Evolutionary conservation across 2,113 vertebrate species (phyloP).

Genomic region (Brachyhypopomus gauderio): DNA sequence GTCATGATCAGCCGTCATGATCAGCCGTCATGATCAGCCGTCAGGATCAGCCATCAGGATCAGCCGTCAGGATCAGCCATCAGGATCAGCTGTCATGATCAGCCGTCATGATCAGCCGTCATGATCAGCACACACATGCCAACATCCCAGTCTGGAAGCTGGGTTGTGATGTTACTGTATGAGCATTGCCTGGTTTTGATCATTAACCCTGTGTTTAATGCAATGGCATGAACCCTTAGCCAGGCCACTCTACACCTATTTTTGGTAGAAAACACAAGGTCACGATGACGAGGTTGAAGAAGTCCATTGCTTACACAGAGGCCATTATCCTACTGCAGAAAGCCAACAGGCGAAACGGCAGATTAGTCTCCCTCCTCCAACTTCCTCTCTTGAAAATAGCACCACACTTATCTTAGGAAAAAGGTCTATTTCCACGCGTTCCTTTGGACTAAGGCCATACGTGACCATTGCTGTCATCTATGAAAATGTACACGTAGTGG

Average conservation of each 20-base stretch:
- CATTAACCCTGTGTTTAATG: too few species aligned
- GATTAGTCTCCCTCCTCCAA: constrained; percentile 45
- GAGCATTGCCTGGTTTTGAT: too few species aligned
- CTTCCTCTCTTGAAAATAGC: constrained; percentile 47
- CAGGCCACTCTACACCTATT: constrained; percentile 29
- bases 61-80: too few species aligned
- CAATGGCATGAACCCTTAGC: background rate
- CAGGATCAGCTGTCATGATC: too few species aligned
- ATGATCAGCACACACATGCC: too few species aligned
- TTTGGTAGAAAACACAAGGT: constrained; percentile 38
- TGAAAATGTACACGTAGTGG: background rate
- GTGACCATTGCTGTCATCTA: background rate
- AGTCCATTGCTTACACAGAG: constrained; percentile 40
- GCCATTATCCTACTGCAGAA: constrained; percentile 35
- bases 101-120: too few species aligned
- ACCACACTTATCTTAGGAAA: constrained; percentile 19
- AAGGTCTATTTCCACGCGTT: constrained; percentile 13
- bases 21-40: too few species aligned
- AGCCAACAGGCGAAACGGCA: constrained; percentile 39
- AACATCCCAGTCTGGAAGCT: too few species aligned
- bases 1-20: too few species aligned
- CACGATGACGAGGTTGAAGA: constrained; percentile 43
- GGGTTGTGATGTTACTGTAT: too few species aligned
- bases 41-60: too few species aligned
- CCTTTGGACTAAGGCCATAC: background rate